These are phyloP conservation scores for Laspeyria flexula DNA, from an alignment of 2,888 invertebrate genomes.

Conservation along the genomic window DNA sequence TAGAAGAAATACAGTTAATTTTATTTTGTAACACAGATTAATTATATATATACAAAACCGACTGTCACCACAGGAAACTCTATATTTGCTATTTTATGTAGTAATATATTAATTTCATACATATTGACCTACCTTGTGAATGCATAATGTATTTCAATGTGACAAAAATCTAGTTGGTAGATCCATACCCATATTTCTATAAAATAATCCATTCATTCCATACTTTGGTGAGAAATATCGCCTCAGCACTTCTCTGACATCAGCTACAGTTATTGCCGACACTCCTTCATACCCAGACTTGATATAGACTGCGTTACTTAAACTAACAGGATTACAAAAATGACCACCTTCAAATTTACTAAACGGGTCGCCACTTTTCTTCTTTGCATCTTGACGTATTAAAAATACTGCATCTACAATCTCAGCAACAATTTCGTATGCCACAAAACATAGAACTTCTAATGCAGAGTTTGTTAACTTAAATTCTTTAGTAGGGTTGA, in stretches of 20 bases:
- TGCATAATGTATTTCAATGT: no score
- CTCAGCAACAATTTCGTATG: slow-evolving; percentile 96
- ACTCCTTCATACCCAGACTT: slow-evolving; percentile 88
- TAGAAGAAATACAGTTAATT: no score
- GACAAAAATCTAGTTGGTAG: slow-evolving; percentile 71
- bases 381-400: slow-evolving; percentile 91
- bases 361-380: slow-evolving; percentile 89
- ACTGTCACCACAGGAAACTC: no score
- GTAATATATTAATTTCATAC: no score
- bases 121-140: no score
- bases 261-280: slow-evolving; percentile 90
- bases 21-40: no score
- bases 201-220: slow-evolving; percentile 84
- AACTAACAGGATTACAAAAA: slow-evolving; percentile 87
- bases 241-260: slow-evolving; percentile 93
- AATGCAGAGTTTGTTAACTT: slow-evolving; percentile 88
- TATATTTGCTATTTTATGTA: no score
- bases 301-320: slow-evolving; percentile 84
- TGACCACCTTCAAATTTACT: slow-evolving; percentile 88
- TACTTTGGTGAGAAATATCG: slow-evolving; percentile 88
- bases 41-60: no score
- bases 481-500: slow-evolving; percentile 87
- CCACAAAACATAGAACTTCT: slow-evolving; percentile 93
- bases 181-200: slow-evolving; percentile 78
- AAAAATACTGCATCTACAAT: slow-evolving; percentile 94